Conservation (phyloP, 2,113 vertebrate genomes). For the Coturnix japonica region DNA sequence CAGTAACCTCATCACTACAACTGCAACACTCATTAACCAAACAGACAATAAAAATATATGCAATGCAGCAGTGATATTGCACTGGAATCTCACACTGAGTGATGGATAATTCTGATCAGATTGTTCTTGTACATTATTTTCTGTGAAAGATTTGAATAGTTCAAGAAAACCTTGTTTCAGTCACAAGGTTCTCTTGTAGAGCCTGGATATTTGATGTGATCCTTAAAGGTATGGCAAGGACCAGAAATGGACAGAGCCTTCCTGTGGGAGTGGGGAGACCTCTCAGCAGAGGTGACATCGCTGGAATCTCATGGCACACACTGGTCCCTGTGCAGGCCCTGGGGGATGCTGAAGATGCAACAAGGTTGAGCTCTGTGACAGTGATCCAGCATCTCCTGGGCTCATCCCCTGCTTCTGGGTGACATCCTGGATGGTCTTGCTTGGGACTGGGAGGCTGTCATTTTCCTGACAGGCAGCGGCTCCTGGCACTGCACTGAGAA, state of each 20-base stretch:
- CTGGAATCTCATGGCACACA: not conserved
- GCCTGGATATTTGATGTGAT: not conserved
- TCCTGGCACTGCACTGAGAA: not conserved
- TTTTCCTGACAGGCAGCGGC: not conserved
- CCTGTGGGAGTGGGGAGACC: not conserved
- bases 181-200: not conserved
- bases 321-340: not conserved
- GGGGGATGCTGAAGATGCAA: not conserved
- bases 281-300: not conserved
- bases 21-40: constrained; percentile 64
- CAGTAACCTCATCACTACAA: constrained; percentile 72
- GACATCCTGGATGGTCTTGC: not conserved
- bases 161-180: constrained; percentile 17
- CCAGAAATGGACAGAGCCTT: not conserved
- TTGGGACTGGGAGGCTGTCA: not conserved
- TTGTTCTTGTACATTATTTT: constrained; percentile 33
- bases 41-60: constrained; percentile 59
- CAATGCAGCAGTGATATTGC: constrained; percentile 60
- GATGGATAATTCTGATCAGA: constrained; percentile 20
- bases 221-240: not conserved
- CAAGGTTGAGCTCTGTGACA: not conserved
- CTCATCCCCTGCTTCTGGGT: not conserved
- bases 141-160: constrained; percentile 8
- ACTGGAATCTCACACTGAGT: constrained; percentile 47
- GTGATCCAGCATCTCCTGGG: not conserved